A percentile compares a stretch with the other conserved stretches of the same genome.
These are phyloP conservation scores for Hyaena hyaena DNA, from an alignment of 2,113 vertebrate species.

Conservation along the genomic window DNA sequence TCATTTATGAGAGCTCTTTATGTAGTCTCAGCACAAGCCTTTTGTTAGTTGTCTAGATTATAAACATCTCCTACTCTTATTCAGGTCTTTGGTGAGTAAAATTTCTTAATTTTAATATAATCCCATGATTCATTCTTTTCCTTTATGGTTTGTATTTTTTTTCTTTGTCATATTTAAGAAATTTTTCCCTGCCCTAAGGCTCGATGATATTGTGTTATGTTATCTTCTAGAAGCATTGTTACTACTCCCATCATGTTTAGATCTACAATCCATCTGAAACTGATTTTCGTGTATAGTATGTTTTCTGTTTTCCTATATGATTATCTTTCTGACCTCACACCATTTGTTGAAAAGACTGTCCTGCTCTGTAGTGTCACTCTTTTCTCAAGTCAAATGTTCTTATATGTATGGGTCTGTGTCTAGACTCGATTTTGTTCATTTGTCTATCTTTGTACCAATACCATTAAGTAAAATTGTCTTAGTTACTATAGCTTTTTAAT, in stretches of 20 bases:
- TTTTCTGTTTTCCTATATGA: background rate
- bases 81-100: background rate
- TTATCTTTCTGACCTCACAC: background rate
- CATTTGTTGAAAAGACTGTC: background rate
- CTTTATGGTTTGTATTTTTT: background rate
- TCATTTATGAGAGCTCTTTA: background rate
- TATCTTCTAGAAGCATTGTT: background rate
- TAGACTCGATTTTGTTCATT: background rate
- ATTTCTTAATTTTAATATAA: background rate
- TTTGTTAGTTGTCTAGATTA: background rate
- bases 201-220: constrained; percentile 12
- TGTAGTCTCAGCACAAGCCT: background rate
- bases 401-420: background rate
- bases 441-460: background rate
- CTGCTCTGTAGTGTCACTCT: background rate
- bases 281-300: background rate
- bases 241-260: background rate
- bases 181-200: background rate
- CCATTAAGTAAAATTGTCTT: background rate
- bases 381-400: background rate
- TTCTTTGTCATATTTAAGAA: background rate
- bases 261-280: background rate
- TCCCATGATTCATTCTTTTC: background rate
- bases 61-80: background rate
- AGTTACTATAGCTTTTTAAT: background rate